These are phyloP conservation scores for Egretta garzetta DNA, from an alignment of 2,113 vertebrate genomes.

Conservation along the genomic window DNA sequence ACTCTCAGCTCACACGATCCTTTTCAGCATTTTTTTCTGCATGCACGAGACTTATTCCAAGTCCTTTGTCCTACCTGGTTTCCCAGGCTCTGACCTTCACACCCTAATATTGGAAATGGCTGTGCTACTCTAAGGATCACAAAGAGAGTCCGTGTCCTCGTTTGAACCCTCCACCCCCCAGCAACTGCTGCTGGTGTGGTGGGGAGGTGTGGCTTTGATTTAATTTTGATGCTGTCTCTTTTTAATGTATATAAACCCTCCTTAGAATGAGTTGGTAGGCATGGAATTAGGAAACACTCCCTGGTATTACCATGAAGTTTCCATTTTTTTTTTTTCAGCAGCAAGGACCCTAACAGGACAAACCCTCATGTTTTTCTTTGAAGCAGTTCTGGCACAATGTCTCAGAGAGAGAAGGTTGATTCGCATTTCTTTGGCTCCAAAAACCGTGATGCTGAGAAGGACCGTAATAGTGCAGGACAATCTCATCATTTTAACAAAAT, in stretches of 20 bases:
- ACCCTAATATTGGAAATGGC: neutral
- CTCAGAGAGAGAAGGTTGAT: neutral
- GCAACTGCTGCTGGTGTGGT: neutral
- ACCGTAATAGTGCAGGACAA: neutral
- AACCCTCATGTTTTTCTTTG: neutral
- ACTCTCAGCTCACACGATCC: neutral
- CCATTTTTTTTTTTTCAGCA: neutral
- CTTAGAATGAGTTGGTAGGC: neutral
- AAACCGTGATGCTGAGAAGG: neutral
- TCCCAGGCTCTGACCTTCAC: neutral
- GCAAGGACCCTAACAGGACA: neutral
- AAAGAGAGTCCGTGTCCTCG: fast-evolving
- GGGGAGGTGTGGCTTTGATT: neutral
- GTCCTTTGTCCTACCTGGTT: neutral
- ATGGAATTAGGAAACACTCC: neutral
- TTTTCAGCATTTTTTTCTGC: neutral
- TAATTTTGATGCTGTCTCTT: neutral
- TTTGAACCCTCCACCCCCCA: neutral
- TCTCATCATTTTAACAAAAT: neutral
- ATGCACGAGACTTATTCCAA: neutral
- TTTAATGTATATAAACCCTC: neutral
- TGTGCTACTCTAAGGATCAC: neutral
- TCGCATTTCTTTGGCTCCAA: neutral
- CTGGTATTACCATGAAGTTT: neutral
- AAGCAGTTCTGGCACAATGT: neutral